Evolutionary conservation across 1,140 invertebrate genomes (phyloP).

Genomic region (Papilio machaon): DNA sequence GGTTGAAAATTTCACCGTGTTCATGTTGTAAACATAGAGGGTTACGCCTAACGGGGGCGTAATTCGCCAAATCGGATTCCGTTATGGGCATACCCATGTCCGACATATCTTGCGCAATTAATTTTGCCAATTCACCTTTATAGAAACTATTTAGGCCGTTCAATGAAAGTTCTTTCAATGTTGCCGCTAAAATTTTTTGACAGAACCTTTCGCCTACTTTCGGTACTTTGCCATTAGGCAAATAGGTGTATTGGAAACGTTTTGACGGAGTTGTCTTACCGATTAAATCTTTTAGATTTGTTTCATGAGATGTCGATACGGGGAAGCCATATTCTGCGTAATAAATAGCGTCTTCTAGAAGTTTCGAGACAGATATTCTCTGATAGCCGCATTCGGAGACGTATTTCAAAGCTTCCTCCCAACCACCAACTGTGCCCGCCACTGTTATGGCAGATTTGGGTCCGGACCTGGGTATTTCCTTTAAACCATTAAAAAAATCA

Average conservation of each 20-base stretch:
- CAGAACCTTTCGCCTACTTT: slow-evolving; percentile 61
- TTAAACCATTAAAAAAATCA: slow-evolving; percentile 55
- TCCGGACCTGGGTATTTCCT: slow-evolving; percentile 62
- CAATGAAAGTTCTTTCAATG: slow-evolving; percentile 59
- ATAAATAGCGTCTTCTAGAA: slow-evolving; percentile 66
- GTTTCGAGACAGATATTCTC: slow-evolving; percentile 56
- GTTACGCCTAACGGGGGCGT: slow-evolving; percentile 59
- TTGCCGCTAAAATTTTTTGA: slow-evolving; percentile 64
- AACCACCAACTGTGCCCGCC: slow-evolving; percentile 70
- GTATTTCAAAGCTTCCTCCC: slow-evolving; percentile 72
- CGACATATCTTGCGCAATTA: slow-evolving; percentile 68
- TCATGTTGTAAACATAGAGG: slow-evolving; percentile 62
- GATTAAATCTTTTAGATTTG: slow-evolving; percentile 40
- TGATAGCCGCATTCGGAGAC: slow-evolving; percentile 66
- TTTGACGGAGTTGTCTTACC: slow-evolving; percentile 38
- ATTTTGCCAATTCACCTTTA: slow-evolving; percentile 63
- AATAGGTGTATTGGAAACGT: slow-evolving; percentile 59
- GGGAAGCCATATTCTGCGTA: slow-evolving; percentile 73
- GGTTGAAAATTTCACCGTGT: slow-evolving; percentile 64
- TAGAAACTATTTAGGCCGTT: slow-evolving; percentile 73
- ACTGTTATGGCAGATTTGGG: slow-evolving; percentile 67
- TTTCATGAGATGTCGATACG: slow-evolving; percentile 53
- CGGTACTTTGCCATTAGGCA: slow-evolving; percentile 54
- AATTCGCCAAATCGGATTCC: slow-evolving; percentile 67
- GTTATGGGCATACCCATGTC: slow-evolving; percentile 68